Base-by-base conservation (phyloP, 2,797 vertebrate genomes). In the Caiman crocodilus region DNA sequence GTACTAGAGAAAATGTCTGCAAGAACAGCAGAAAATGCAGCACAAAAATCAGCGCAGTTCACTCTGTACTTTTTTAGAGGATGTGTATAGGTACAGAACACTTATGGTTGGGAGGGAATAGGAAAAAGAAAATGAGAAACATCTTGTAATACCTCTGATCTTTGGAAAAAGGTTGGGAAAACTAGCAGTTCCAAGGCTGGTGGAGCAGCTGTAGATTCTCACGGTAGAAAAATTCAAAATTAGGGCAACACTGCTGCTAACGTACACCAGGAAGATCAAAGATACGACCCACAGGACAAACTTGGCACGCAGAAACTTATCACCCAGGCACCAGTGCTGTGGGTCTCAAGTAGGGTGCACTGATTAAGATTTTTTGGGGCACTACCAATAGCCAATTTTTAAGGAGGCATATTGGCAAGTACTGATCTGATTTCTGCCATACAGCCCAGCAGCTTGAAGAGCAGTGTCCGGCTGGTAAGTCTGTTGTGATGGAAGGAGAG, bases 121-220 rank as follows among this genome's bases (percentile, higher is more conserved):
- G 26, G 63, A 73, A 3, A 91, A 88, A 74, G 56, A 79, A 93
- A 94, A 92, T 57, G 67, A 91, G 71, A 86, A 87, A 79, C 79
- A 71, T 25, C 6, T 7, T 28, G 55, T 60, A 57, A 75, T 91
- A 28, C 92, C 58, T 94, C 82, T 71, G 93, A 79, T 69, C 12
- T 32, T 23, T 76, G 88, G 9, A 59, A 93, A 93, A 94, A 76
- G 2, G 14, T 28, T 74, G 80, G 82, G 50, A 83, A 88, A 71
- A 26, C 10, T 5, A 81, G 59, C 56, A 76, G 65, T 75, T 92
- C 92, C 79, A 93, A 32, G 91, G 71, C 84, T 85, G 63, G 81
- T 87, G n/a, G 35, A 94, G 9, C 42, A 50, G 65, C 32, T 87
- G 20, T 5, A 28, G 71, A n/a, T 28, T 64, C 86, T 81, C 74